Base-by-base conservation (phyloP, 1,140 invertebrate genomes). In the Augochlora pura region DNA sequence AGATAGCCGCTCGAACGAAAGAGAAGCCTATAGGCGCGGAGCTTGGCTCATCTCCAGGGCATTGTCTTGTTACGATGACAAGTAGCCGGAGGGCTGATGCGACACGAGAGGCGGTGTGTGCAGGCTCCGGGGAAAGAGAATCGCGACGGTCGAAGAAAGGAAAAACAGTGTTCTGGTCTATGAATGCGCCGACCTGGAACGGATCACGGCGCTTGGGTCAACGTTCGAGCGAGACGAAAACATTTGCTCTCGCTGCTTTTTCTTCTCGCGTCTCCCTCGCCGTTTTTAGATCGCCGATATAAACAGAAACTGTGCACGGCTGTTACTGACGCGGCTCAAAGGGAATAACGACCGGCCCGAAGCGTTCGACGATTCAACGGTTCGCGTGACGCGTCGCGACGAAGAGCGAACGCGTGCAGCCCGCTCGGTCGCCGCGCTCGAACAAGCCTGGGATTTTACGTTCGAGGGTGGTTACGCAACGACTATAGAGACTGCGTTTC, bases 21-120 rank as follows among this genome's bases (percentile, higher is more conserved):
- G 18, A 38, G 32, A 21, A 67, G 66, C 52, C 46, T 65, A 67
- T 54, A 49, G 67, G 52, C 57, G 25, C 49, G 21, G 49, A 32
- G 39, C 67, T 86, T 86, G 85, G 84, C 83, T 49, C 66, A 62
- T 86, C 85, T 85, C 85, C 85, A 86, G 81, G 68, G 75, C 77
- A 86, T 86, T 86, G 84, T 86, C 77, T 86, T 79, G 71, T 75
- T 73, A 72, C 84, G 79, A 78, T 75, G 66, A 74, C 70, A 64
- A 66, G 69, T 42, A 59, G 8, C 27, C 21, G 60, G 32, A 72
- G 68, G 59, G 46, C 68, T 72, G 46, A 54, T 10, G 49, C 66
- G 60, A 68, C 23, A 8, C 81, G 52, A 8, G 62, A 18, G 68
- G 27, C 64, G 63, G 82, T 68, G 68, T 52, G 82, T 68, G 68